These are phyloP conservation scores for Horisme vitalbata DNA, from an alignment of 2,888 invertebrate genomes.

Conservation along the genomic window DNA sequence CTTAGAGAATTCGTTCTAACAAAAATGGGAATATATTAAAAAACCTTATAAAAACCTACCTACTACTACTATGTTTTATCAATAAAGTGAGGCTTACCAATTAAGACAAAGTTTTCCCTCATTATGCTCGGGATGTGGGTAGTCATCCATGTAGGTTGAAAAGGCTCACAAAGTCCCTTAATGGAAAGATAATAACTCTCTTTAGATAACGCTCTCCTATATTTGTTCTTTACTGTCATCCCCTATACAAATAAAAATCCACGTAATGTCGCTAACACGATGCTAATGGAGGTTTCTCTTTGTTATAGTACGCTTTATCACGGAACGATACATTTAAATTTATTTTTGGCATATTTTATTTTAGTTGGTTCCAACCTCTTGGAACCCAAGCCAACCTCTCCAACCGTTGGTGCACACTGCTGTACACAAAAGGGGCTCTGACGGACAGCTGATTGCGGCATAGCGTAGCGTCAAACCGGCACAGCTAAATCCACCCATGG, in stretches of 20 bases:
- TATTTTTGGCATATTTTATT: background rate
- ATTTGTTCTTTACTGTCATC: slow-evolving; percentile 38
- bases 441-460: no score
- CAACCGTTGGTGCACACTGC: no score
- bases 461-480: no score
- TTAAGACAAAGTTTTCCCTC: background rate
- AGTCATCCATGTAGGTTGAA: slow-evolving; percentile 26
- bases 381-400: no score
- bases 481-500: no score
- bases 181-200: slow-evolving; percentile 62
- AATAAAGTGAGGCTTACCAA: no score
- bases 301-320: slow-evolving; percentile 16
- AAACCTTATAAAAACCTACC: no score
- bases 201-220: slow-evolving; percentile 42
- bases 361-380: no score
- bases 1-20: no score
- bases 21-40: no score
- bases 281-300: slow-evolving; percentile 27
- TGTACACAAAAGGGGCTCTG: no score
- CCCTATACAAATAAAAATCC: slow-evolving; percentile 30
- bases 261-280: slow-evolving; percentile 26
- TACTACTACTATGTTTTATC: no score
- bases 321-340: slow-evolving; percentile 3
- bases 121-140: background rate
- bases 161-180: slow-evolving; percentile 38